Conservation (phyloP, 2,888 invertebrate species). For the Orthonevra nobilis region DNA sequence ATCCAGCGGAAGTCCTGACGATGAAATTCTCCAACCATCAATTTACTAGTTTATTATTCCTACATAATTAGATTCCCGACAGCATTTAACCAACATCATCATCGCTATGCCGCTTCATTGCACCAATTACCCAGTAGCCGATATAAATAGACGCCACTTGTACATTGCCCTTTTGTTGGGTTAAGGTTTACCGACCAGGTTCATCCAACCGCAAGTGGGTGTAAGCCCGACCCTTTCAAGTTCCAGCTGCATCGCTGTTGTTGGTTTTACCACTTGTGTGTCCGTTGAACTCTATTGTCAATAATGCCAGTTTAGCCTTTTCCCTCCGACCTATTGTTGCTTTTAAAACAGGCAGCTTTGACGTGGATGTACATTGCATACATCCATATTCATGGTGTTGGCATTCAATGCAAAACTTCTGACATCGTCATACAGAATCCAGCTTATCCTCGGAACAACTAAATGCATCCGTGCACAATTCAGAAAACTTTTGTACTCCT, state of each 20-base stretch:
- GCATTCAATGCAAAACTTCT: slow-evolving; percentile 13
- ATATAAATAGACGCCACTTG: neutral
- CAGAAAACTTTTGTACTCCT: neutral
- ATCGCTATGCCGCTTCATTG: slow-evolving; percentile 1
- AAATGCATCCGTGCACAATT: slow-evolving; percentile 3
- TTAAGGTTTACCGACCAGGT: slow-evolving; percentile 42
- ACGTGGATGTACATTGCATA: neutral
- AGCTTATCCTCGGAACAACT: slow-evolving; percentile 11
- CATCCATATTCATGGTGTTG: neutral
- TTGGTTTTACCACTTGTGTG: slow-evolving; percentile 31
- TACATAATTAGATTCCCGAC: slow-evolving; percentile 6
- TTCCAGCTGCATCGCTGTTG: neutral
- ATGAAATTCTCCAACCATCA: too few relatives aligned
- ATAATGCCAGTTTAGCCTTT: slow-evolving; percentile 5
- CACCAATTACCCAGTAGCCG: slow-evolving; percentile 24
- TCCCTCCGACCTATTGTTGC: neutral
- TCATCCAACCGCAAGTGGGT: neutral
- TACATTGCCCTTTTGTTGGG: neutral
- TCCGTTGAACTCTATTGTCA: slow-evolving; percentile 41
- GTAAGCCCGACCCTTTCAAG: neutral
- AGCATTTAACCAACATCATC: neutral
- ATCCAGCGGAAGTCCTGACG: too few relatives aligned
- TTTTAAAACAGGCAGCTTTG: slow-evolving; percentile 8
- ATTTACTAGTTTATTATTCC: slow-evolving; percentile 18
- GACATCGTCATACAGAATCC: slow-evolving; percentile 7